Base-by-base conservation (phyloP, 2,113 vertebrate species). In the Vidua chalybeata region DNA sequence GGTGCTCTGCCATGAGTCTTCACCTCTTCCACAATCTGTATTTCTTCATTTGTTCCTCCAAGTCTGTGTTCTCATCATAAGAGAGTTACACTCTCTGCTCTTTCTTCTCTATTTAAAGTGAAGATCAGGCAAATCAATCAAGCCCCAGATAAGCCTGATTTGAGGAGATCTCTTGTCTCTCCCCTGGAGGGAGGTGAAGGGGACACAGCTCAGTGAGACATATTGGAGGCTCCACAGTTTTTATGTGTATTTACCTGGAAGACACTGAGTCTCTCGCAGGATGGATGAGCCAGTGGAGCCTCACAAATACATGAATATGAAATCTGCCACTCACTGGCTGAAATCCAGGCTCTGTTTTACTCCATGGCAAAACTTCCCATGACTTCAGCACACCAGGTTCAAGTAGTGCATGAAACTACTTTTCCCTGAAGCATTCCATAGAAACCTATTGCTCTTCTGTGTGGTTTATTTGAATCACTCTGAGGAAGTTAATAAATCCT, bases 381-480 rank as follows among this genome's bases (percentile, higher is more conserved):
- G 71, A 90, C 88, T 88, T 93, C 90, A 76, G 78, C 64, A 68
- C 78, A 52, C 58, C 45, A 51, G 69, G 52, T 89, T 91, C 64
- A 94, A 89, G 73, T 68, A 78, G 84, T 4, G 16, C 76, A 72
- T 63, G 61, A 94, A 95, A 94, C 79, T 76, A 9, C 48, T 89
- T 94, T 78, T 71, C 94, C 90, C 95, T 84, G 67, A 81, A 94
- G 94, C 82, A 43, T 51, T 92, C 67, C 8, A 6, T 6, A 62
- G 85, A 93, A 96, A 86, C 51, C 84, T 71, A 84, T 95, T 86
- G 89, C 90, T 95, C 83, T 94, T 92, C 94, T 90, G 91, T 78
- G 56, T 74, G 85, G 87, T 77, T 93, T 88, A 79, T 62, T 66
- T 43, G 68, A 92, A 51, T 66, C 17, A 24, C 68, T 52, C 86